These are phyloP conservation scores for Abramis brama DNA, from an alignment of 2,113 vertebrate genomes.

Conservation along the genomic window DNA sequence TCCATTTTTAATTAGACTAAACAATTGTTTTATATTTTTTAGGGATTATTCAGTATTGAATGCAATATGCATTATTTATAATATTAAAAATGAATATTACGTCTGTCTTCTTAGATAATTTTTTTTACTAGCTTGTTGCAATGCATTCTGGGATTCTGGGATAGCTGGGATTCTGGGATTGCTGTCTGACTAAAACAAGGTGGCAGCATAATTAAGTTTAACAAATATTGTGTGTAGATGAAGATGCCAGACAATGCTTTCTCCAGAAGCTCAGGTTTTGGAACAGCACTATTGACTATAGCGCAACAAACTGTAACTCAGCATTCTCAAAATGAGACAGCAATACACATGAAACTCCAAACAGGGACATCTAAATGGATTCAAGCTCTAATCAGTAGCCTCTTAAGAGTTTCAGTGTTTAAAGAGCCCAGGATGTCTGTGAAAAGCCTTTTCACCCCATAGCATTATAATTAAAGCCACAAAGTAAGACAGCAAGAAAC, in stretches of 20 bases:
- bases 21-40: too few relatives aligned
- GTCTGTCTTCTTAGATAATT: neutral
- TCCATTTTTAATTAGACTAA: too few relatives aligned
- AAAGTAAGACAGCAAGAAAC: neutral
- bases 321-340: neutral
- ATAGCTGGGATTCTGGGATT: neutral
- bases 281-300: neutral
- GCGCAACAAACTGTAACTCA: neutral
- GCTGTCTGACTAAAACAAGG: neutral
- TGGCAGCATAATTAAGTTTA: neutral
- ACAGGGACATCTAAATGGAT: slow-evolving; percentile 15
- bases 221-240: neutral
- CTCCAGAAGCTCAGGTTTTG: neutral
- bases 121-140: neutral
- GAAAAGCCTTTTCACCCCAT: slow-evolving; percentile 1
- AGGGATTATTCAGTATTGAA: too few relatives aligned
- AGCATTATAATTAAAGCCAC: neutral
- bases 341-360: neutral
- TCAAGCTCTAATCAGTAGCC: neutral
- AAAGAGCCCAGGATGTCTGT: slow-evolving; percentile 3
- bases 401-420: neutral
- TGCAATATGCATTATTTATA: too few relatives aligned
- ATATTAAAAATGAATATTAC: too few relatives aligned
- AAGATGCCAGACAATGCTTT: neutral
- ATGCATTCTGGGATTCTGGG: neutral